Evolutionary conservation across 2,888 invertebrate species (phyloP), one percentile per base, ranked within the genome.

Genomic region (Tachina lurida): DNA sequence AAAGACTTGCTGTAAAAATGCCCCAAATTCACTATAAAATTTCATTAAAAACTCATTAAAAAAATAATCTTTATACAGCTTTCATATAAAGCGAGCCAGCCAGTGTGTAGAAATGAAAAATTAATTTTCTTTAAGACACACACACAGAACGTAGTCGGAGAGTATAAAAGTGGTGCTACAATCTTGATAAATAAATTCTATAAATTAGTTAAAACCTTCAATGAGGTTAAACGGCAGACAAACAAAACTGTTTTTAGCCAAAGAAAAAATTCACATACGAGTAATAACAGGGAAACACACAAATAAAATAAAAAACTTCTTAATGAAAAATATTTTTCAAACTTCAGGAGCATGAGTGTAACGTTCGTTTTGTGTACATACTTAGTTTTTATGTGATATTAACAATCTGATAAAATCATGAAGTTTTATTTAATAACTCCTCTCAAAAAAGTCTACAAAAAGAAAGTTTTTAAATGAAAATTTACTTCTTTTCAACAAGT

Each of bases 191-290:
- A 63, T 43, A 65, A 78, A 78, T 74, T 82, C 82, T 78, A 85
- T 85, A 85, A 82, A 85, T 85, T 85, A 85, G 82, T 85, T 79
- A 82, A 77, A 78, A 82, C 70, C 68, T 31, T 78, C 73, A 70
- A 79, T 74, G 58, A 78, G 81, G 74, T 74, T 62, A 22, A 74
- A 41, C 49, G 17, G 45, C 68, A 43, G 39, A 12, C 54, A 68
- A 62, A 54, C n/a, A 52, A 74, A 22, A 54, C 19, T 67, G 9
- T 52, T 60, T 67, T 31, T 54, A 8, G 52, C 1, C 7, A 47
- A 7, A 15, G 3, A 45, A 73, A 60, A 12, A 60, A 3, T 45
- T 74, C 45, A 74, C 52, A 74, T 31, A n/a, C n/a, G n/a, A n/a
- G n/a, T n/a, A 62, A 75, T 67, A 74, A 31, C 22, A 19, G 22